A percentile compares a stretch with the other conserved stretches of the same genome.
Conservation (phyloP, 2,797 vertebrate genomes). For the Pipistrellus pipistrellus region DNA sequence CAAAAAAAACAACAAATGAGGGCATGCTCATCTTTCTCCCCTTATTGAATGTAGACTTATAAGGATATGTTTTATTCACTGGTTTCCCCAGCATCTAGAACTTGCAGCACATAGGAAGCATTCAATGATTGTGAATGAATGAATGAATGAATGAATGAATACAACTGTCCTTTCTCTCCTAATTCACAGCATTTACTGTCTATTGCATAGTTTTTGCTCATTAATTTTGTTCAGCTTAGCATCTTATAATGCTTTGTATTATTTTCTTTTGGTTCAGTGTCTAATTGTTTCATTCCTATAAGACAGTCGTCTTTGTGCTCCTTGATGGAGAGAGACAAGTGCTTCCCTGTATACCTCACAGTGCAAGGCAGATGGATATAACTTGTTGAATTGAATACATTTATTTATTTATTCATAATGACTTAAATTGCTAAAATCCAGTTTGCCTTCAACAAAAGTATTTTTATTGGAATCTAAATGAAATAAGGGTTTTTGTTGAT, state of each 20-base stretch:
- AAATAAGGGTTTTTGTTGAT: neutral
- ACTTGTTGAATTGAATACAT: constrained; percentile 66
- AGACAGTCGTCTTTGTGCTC: constrained; percentile 70
- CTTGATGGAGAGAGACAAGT: constrained; percentile 65
- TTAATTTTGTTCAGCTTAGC: constrained; percentile 69
- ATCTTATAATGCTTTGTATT: constrained; percentile 73
- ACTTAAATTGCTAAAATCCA: constrained; percentile 65
- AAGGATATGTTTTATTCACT: constrained; percentile 5
- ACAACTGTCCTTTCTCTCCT: constrained; percentile 56
- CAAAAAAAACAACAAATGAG: neutral
- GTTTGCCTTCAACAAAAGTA: constrained; percentile 62
- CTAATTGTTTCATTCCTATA: constrained; percentile 71
- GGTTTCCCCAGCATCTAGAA: constrained; percentile 2
- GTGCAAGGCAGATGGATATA: constrained; percentile 48
- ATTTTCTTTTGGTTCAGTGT: constrained; percentile 71
- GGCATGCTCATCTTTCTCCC: neutral
- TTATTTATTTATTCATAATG: constrained; percentile 72
- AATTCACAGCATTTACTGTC: constrained; percentile 39
- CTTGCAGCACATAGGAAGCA: constrained; percentile 10
- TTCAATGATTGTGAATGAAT: neutral
- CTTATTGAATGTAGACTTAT: neutral
- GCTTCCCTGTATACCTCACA: constrained; percentile 69
- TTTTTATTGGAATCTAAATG: constrained; percentile 55
- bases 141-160: constrained; percentile 2
- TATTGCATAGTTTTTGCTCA: constrained; percentile 8